Percentiles rank a stretch among this genome's conserved stretches.
Evolutionary conservation across 2,113 vertebrate genomes (phyloP).

Genomic region (Barbus barbus): DNA sequence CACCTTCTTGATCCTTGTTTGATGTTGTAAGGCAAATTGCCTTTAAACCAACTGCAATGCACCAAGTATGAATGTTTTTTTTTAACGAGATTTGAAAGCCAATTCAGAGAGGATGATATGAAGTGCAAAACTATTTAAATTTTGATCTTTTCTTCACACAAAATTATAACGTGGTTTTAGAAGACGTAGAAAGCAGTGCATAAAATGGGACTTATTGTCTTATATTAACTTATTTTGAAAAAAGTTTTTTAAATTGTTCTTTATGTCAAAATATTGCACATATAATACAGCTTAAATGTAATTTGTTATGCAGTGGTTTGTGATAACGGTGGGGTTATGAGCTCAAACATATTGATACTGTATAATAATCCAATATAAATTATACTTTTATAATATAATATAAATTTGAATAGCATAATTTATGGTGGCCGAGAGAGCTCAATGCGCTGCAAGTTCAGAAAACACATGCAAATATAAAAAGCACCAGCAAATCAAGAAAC

Average conservation of each 20-base stretch:
- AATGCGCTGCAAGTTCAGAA: too few relatives aligned
- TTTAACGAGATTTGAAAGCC: not conserved
- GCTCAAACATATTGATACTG: not conserved
- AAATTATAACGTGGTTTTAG: not conserved
- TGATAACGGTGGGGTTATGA: not conserved
- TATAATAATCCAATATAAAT: not conserved
- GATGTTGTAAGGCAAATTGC: not conserved
- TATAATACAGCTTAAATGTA: not conserved
- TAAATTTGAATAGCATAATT: not conserved
- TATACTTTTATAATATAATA: not conserved
- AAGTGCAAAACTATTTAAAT: not conserved
- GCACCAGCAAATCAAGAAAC: too few relatives aligned
- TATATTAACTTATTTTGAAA: not conserved
- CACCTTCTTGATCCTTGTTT: not conserved
- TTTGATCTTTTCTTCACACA: not conserved
- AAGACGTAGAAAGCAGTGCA: not conserved
- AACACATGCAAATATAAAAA: too few relatives aligned
- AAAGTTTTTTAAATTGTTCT: too few relatives aligned
- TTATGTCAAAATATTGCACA: not conserved
- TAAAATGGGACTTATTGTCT: not conserved
- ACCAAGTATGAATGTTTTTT: not conserved
- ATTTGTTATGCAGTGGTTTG: not conserved
- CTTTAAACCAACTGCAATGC: not conserved
- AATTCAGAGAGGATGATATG: not conserved
- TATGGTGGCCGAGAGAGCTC: too few relatives aligned